Conservation (phyloP, 1,140 invertebrate species). For the Bombus pyrosoma region DNA sequence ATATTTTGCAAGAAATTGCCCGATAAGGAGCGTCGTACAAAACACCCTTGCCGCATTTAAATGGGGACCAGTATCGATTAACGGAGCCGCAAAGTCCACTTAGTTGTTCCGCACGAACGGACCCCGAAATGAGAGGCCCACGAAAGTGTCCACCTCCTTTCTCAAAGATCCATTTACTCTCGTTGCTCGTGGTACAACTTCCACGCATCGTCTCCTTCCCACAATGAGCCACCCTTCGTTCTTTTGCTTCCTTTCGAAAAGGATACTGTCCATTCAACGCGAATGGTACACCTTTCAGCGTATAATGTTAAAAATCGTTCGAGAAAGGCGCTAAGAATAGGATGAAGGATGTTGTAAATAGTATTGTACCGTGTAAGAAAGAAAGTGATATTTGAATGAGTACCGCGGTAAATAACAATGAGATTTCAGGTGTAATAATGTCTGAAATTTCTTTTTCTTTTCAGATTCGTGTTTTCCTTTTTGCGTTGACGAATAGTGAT, state of each 20-base stretch:
- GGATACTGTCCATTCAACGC: neutral
- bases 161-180: constrained; percentile 63
- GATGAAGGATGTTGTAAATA: neutral
- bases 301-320: neutral
- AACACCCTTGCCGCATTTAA: constrained; percentile 50
- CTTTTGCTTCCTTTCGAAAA: constrained; percentile 9
- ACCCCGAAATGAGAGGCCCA: constrained; percentile 58
- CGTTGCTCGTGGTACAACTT: constrained; percentile 65
- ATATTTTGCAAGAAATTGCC: neutral
- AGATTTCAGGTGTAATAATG: neutral
- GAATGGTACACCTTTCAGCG: neutral
- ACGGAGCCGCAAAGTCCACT: constrained; percentile 64
- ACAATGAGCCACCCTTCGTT: constrained; percentile 48
- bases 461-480: neutral
- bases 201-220: constrained; percentile 50
- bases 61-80: constrained; percentile 53
- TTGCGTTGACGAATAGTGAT: neutral
- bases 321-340: neutral
- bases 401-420: neutral
- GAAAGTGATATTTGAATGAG: neutral
- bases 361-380: neutral
- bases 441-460: neutral
- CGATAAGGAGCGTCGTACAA: constrained; percentile 6
- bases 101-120: constrained; percentile 61
- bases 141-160: constrained; percentile 44